Conservation (phyloP, 2,113 vertebrate species). For the Platichthys flesus region DNA sequence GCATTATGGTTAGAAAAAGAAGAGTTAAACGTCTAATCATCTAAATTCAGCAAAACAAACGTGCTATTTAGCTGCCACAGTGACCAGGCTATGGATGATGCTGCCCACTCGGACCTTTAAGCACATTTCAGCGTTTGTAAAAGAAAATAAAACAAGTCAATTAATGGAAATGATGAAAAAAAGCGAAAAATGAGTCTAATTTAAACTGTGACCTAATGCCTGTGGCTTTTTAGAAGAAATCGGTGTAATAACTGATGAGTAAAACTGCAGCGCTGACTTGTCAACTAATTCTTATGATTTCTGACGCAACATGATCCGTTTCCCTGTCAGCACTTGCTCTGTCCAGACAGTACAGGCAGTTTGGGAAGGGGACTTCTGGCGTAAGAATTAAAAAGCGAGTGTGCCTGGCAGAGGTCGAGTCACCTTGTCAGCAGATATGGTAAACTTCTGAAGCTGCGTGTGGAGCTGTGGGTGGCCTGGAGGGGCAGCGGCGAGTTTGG, state of each 20-base stretch:
- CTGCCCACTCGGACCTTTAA: conserved; percentile 22
- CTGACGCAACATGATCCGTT: not conserved
- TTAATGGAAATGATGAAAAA: conserved; percentile 36
- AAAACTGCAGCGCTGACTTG: conserved; percentile 24
- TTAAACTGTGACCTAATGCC: conserved; percentile 54
- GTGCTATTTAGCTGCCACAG: conserved; percentile 6
- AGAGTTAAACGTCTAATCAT: not conserved
- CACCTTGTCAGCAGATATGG: conserved; percentile 85
- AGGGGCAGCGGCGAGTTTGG: conserved; percentile 39
- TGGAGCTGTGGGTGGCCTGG: conserved; percentile 76
- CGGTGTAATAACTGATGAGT: conserved; percentile 23
- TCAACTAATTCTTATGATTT: conserved; percentile 3
- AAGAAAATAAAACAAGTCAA: not conserved
- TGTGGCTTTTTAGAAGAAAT: conserved; percentile 41
- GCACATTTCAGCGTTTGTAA: not conserved
- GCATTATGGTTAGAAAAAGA: not conserved
- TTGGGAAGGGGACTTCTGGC: conserved; percentile 15
- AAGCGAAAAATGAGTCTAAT: conserved; percentile 19
- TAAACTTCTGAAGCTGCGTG: conserved; percentile 82
- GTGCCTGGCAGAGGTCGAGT: conserved; percentile 7
- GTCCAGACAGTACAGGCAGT: not conserved
- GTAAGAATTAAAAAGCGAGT: not conserved
- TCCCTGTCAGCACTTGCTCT: not conserved
- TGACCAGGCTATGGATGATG: not conserved
- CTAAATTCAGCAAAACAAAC: not conserved